phyloP scores from a whole-genome alignment of 2,888 invertebrate species.

The Ptychoptera albimana region DNA sequence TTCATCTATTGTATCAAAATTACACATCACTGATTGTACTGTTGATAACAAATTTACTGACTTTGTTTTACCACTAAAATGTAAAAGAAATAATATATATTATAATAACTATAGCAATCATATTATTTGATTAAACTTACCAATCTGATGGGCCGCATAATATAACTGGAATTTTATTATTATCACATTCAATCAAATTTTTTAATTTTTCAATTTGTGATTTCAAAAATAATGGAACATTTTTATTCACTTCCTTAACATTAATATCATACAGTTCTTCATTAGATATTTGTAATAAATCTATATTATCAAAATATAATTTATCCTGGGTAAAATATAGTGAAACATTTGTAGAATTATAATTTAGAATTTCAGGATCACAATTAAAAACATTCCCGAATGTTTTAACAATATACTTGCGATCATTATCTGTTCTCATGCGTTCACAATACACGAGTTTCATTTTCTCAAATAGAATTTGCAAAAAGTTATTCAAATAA shows the following conservation, averaged over 20 bases:
- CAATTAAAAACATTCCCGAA: constrained; percentile 35
- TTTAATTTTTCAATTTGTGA: constrained; percentile 53
- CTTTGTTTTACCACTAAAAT: constrained; percentile 25
- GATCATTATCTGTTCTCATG: constrained; percentile 68
- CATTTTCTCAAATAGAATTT: constrained; percentile 32
- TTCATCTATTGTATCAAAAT: constrained; percentile 29
- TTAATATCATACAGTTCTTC: constrained; percentile 21
- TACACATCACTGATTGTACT: constrained; percentile 23
- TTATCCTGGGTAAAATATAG: constrained; percentile 40
- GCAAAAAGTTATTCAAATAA: constrained; percentile 10
- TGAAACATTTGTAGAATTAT: constrained; percentile 35
- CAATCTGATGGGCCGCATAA: constrained; percentile 27
- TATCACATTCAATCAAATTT: constrained; percentile 68
- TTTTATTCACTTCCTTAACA: constrained; percentile 14
- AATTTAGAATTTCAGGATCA: constrained; percentile 21
- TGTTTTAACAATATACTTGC: constrained; percentile 42
- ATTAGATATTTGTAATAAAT: constrained; percentile 22
- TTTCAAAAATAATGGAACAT: constrained; percentile 33
- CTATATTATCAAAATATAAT: constrained; percentile 49
- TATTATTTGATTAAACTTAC: neutral
- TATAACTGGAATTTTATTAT: constrained; percentile 86
- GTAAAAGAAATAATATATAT: neutral
- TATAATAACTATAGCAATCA: neutral
- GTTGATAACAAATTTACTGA: constrained; percentile 24
- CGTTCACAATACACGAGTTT: constrained; percentile 73